Evolutionary conservation across 2,113 vertebrate species (phyloP).

Genomic region (Zapornia atra): DNA sequence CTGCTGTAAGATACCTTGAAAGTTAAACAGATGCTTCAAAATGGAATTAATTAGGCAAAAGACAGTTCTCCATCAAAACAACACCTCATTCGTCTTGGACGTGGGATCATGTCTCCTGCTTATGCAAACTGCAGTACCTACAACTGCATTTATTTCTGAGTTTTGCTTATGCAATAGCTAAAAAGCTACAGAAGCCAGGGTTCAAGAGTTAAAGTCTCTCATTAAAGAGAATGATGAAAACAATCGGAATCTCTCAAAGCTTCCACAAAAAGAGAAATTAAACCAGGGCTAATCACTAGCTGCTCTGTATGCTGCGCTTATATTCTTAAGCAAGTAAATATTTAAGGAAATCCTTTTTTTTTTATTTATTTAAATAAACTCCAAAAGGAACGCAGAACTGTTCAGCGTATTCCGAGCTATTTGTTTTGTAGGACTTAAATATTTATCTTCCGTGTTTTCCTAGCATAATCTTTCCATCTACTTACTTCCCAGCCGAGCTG

Average conservation of each 20-base stretch:
- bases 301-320: neutral
- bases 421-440: neutral
- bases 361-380: neutral
- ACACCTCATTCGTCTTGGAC: neutral
- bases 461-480: neutral
- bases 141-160: neutral
- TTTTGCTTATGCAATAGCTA: neutral
- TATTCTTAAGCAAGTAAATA: neutral
- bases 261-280: neutral
- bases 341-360: neutral
- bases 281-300: neutral
- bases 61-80: neutral
- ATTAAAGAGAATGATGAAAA: neutral
- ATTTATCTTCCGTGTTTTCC: neutral
- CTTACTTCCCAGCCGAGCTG: neutral
- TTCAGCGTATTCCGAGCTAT: neutral
- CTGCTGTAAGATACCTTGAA: neutral
- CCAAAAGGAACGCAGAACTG: neutral
- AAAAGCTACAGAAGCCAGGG: neutral
- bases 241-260: neutral
- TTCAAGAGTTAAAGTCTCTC: too few relatives aligned
- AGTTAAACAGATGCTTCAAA: neutral
- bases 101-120: neutral
- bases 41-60: neutral
- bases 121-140: neutral